Evolutionary conservation across 1,140 invertebrate genomes (phyloP), one percentile per base, ranked within the genome.

Genomic region (Calephelis nemesis): DNA sequence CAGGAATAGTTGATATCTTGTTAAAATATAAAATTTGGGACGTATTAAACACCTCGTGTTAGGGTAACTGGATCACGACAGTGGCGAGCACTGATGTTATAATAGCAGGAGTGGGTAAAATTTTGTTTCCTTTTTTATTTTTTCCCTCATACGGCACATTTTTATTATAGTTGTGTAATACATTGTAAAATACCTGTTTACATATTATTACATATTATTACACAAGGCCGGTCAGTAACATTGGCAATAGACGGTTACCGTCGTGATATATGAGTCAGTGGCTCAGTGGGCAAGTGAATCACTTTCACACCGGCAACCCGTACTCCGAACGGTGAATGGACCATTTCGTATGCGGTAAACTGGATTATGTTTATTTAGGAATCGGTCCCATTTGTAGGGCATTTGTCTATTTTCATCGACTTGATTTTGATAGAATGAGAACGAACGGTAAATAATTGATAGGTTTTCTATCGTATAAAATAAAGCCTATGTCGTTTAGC

Each of bases 171-270:
- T 54, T 54, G 15, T 8, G 15, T 54, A 54, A 54, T 45, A 7
- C 0, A 45, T 7, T 45, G 42, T 45, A 45, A 45, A 45, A 45
- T 45, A 45, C 42, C 42, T 45, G 42, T n/a, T n/a, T n/a, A n/a
- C n/a, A n/a, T n/a, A n/a, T n/a, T n/a, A n/a, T n/a, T 30, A 54
- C 13, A 52, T 52, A 54, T 19, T 9, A 54, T 63, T 58, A 45
- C 60, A 69, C 78, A 84, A 84, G 82, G 82, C 69, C 82, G 82
- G 78, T 81, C 79, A 78, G 65, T 82, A 74, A 81, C 82, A 77
- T 74, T 75, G 67, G 69, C 72, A 65, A 74, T 75, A 75, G 71
- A 74, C 72, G 72, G 74, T 78, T 82, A 84, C 30, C 71, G 74
- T 81, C 74, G 76, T 79, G 78, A 81, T 81, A 81, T 75, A 64